These are phyloP conservation scores for Probaryconus sp. DNA, from an alignment of 1,140 invertebrate species.

Conservation along the genomic window DNA sequence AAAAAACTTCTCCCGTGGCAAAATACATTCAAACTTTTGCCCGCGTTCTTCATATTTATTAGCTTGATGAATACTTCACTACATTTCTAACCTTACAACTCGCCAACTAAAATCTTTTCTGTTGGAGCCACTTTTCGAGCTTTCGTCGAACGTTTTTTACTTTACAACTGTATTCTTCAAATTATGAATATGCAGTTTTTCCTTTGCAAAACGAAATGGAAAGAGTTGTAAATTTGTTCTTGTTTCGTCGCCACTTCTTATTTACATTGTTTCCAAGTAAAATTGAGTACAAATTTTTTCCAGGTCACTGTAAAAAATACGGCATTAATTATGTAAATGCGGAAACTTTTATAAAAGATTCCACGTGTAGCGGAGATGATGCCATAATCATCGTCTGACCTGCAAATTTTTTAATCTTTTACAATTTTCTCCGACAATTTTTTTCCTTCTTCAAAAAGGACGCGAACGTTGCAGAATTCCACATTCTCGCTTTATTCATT, in stretches of 20 bases:
- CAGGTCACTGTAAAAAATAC: conserved; percentile 53
- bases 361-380: conserved; percentile 44
- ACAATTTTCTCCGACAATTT: conserved; percentile 20
- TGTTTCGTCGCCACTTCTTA: conserved; percentile 52
- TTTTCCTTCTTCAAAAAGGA: conserved; percentile 29
- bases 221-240: conserved; percentile 52
- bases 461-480: no score
- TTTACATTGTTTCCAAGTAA: conserved; percentile 51
- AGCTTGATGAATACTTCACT: conserved; percentile 57
- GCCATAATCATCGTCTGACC: conserved; percentile 52
- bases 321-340: conserved; percentile 58
- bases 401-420: conserved; percentile 43
- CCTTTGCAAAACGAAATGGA: conserved; percentile 30
- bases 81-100: conserved; percentile 55
- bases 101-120: conserved; percentile 49
- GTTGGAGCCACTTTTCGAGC: conserved; percentile 42
- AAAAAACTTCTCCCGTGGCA: conserved; percentile 42
- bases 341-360: conserved; percentile 33
- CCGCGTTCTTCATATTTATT: conserved; percentile 60
- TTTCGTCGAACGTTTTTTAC: conserved; percentile 32
- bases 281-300: conserved; percentile 50
- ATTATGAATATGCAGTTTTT: conserved; percentile 58
- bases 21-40: conserved; percentile 59
- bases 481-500: no score
- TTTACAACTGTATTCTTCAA: conserved; percentile 10